These are phyloP conservation scores for Electrona antarctica DNA, from an alignment of 2,113 vertebrate genomes.

Conservation along the genomic window DNA sequence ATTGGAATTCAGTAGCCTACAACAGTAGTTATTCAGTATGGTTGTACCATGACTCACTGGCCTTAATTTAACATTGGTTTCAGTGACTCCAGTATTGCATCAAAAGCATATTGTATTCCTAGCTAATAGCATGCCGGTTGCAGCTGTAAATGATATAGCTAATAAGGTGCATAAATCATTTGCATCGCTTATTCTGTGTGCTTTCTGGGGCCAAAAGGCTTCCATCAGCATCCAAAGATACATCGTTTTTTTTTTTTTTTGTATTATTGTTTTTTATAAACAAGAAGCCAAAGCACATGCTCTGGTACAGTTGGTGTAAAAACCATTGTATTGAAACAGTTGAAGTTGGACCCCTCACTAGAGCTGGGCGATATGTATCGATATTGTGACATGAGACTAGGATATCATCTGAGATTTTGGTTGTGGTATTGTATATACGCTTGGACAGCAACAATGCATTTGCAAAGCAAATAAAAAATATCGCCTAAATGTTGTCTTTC, in stretches of 20 bases:
- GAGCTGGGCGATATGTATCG: too few species aligned
- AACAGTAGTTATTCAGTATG: slow-evolving; percentile 42
- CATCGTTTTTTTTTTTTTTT: neutral
- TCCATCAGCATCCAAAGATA: slow-evolving; percentile 15
- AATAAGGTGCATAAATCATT: neutral
- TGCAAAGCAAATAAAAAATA: too few species aligned
- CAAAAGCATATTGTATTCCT: slow-evolving; percentile 41
- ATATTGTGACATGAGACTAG: too few species aligned
- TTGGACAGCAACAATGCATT: too few species aligned
- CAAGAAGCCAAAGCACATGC: slow-evolving; percentile 48
- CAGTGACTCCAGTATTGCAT: slow-evolving; percentile 37
- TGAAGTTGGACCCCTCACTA: slow-evolving; percentile 4
- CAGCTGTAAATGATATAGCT: slow-evolving; percentile 21
- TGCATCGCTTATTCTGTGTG: slow-evolving; percentile 19
- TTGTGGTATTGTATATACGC: too few species aligned
- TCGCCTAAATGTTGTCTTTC: too few species aligned
- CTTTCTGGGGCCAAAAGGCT: slow-evolving; percentile 38
- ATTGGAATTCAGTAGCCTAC: slow-evolving; percentile 15
- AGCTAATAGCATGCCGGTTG: slow-evolving; percentile 38
- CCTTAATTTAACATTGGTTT: slow-evolving; percentile 22
- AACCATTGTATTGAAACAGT: slow-evolving; percentile 24
- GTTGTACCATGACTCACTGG: slow-evolving; percentile 34
- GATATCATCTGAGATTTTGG: too few species aligned
- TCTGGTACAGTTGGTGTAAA: slow-evolving; percentile 30
- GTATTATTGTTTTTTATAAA: slow-evolving; percentile 15